Base-by-base conservation (phyloP, 2,797 vertebrate species). In the Propithecus perrieri region DNA sequence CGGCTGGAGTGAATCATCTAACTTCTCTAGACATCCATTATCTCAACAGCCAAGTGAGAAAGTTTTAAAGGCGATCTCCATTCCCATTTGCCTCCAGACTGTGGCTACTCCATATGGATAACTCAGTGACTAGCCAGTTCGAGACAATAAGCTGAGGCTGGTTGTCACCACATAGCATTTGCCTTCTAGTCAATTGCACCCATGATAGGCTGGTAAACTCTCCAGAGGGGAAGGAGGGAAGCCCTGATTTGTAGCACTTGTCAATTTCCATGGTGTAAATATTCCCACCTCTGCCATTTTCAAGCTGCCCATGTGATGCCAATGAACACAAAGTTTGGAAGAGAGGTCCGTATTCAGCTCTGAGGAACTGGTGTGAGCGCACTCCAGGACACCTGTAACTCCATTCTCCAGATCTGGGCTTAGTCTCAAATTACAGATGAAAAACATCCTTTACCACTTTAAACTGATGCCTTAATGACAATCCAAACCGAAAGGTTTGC, bases 401-500 rank as follows among this genome's bases (percentile, higher is more conserved):
- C 55, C 14, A n/a, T 74, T 86, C n/a, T 78, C 35, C 69, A 84
- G 22, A 93, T n/a, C 24, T 65, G 90, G 74, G 28, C 35, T 89
- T 71, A n/a, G 20, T 89, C 35, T 86, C 90, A 95, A 93, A 50
- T 1, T 38, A 28, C 10, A 76, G 26, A 65, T 65, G 18, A 53
- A 84, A 96, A 95, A 46, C 43, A 80, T 57, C 55, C 7, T 72
- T 93, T 84, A 91, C 72, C 28, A 75, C 59, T 94, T 89, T 94
- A 91, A 94, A 97, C 96, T 1, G 46, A 86, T 89, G 26, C 59
- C 88, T 91, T 95, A 92, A 91, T 93, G 95, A 95, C 41, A 97
- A 95, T 86, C 7, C 20, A 92, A 96, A 72, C 18, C n/a, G 30
- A 65, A 69, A 89, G 79, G 33, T 91, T 96, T 83, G n/a, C 80